phyloP scores from a whole-genome alignment of 2,888 invertebrate species.

The Dione juno region DNA sequence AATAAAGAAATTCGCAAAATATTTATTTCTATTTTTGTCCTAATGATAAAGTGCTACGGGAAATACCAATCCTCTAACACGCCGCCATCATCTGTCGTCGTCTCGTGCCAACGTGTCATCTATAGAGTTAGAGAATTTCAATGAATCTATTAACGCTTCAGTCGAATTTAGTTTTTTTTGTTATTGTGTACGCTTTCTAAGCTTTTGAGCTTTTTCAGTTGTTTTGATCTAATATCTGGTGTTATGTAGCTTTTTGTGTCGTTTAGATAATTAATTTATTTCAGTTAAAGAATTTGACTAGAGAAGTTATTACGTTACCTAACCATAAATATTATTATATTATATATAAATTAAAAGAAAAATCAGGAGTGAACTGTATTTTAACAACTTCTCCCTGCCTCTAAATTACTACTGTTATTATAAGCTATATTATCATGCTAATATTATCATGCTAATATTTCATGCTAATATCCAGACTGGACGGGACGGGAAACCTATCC shows the following conservation, averaged over 20 bases:
- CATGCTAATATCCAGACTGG: not conserved
- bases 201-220: not conserved
- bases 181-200: not conserved
- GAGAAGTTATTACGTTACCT: no score
- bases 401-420: no score
- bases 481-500: conserved; percentile 20
- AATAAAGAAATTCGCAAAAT: not conserved
- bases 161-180: not conserved
- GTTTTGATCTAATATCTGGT: not conserved
- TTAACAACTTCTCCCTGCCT: no score
- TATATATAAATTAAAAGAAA: no score
- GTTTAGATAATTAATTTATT: no score
- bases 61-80: conserved; percentile 15
- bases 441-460: not conserved
- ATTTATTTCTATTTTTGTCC: not conserved
- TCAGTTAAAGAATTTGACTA: no score
- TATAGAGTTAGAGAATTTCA: not conserved
- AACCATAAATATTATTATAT: no score
- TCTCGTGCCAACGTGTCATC: conserved; percentile 9
- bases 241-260: not conserved
- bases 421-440: not conserved
- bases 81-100: conserved; percentile 4
- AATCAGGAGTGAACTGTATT: no score
- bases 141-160: conserved; percentile 6
- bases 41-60: not conserved